Evolutionary conservation across 2,888 invertebrate genomes (phyloP), one percentile per base, ranked within the genome.

Genomic region (Emesis furor): DNA sequence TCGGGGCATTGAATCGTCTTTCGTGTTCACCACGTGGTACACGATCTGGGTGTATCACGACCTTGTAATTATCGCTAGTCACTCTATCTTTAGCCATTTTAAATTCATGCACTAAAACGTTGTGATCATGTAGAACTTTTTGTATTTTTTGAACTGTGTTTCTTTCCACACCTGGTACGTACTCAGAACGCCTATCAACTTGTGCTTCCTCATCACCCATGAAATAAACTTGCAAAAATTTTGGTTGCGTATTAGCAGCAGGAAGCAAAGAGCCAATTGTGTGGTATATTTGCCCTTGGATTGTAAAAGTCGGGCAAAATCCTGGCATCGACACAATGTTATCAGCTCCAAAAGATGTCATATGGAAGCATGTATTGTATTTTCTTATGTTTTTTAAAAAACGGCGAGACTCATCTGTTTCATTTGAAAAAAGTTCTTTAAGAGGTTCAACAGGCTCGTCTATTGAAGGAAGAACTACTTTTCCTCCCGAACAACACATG

Each of bases 221-320:
- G 37, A 91, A 92, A 79, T 92, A 91, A 75, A 92, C 69, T 76
- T 92, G 91, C 17, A 91, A 69, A 87, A 39, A 39, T 8, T 39
- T 7, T 8, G 7, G 88, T 14, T 87, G 84, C 4, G 80, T 75
- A 82, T 88, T 84, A 14, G n/a, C 73, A 24, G 83, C 30, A 14
- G 92, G 91, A 51, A 91, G 79, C 35, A 92, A 77, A 46, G 88
- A 89, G 1, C 91, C 91, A 88, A 88, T 89, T 72, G 42, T 83
- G 72, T 92, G 88, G 80, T 92, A 91, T 1, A 92, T 51, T 80
- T 92, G 92, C 91, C 39, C 91, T 89, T 92, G 89, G 0, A 92
- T 62, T 0, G 83, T 89, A 81, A 91, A 91, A 1, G 90, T 89
- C 4, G 89, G 79, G 3, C 78, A 87, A 83, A 89, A 90, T 78